Evolutionary conservation across 2,888 invertebrate species (phyloP).

Genomic region (Choristoneura rosaceana): DNA sequence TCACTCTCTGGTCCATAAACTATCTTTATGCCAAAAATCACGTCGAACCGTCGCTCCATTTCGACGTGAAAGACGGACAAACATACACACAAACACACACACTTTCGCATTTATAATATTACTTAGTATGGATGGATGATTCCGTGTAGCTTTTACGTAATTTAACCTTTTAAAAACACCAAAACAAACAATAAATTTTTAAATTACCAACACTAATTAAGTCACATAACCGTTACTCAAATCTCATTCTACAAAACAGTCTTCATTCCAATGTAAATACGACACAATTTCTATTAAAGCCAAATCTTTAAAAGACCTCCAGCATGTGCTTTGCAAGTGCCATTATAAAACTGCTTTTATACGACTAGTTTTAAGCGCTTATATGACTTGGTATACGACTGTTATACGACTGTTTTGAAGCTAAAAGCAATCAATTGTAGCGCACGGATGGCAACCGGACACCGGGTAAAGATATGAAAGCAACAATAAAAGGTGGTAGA

Average conservation of each 20-base stretch:
- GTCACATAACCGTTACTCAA: conserved; percentile 1
- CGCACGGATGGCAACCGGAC: conserved; percentile 80
- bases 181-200: conserved; percentile 30
- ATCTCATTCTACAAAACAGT: not conserved
- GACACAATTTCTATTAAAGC: not conserved
- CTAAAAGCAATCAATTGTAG: conserved; percentile 65
- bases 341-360: conserved; percentile 33
- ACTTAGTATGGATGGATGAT: too few species aligned
- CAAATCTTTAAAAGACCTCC: not conserved
- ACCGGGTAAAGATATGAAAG: conserved; percentile 77
- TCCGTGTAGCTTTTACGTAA: too few species aligned
- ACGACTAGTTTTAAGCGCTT: not conserved
- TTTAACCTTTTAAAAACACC: conserved; percentile 12
- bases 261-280: not conserved
- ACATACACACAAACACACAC: too few species aligned
- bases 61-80: too few species aligned
- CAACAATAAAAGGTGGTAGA: conserved; percentile 83
- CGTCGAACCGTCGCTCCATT: too few species aligned
- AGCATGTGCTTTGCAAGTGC: not conserved
- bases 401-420: conserved; percentile 51
- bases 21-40: too few species aligned
- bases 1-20: too few species aligned
- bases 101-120: too few species aligned
- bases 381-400: conserved; percentile 13
- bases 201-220: conserved; percentile 26